phyloP scores from a whole-genome alignment of 1,140 invertebrate genomes.

The Drosophila littoralis region DNA sequence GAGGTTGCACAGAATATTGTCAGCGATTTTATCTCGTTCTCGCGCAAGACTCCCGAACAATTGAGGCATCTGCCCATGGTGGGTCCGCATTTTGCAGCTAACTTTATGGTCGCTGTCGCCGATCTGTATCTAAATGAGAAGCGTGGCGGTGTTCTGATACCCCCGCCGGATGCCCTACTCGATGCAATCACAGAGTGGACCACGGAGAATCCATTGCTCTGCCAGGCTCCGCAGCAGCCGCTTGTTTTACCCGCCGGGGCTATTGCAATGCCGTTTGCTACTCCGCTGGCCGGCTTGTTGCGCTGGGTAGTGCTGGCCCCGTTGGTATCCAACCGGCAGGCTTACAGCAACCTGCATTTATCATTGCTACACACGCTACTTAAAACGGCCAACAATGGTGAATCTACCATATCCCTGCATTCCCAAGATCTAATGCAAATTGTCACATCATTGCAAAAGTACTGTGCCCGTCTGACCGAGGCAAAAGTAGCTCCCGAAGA shows the following conservation, averaged over 20 bases:
- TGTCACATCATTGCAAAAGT: conserved; percentile 84
- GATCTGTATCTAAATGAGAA: conserved; percentile 88
- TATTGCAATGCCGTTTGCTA: conserved; percentile 92
- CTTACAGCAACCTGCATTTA: conserved; percentile 88
- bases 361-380: conserved; percentile 87
- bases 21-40: conserved; percentile 91
- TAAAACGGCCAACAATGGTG: conserved; percentile 84
- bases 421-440: conserved; percentile 86
- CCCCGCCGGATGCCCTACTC: conserved; percentile 87
- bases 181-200: conserved; percentile 89
- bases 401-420: conserved; percentile 86
- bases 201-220: conserved; percentile 88
- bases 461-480: conserved; percentile 83
- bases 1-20: conserved; percentile 90
- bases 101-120: conserved; percentile 92
- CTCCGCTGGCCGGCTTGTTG: conserved; percentile 91
- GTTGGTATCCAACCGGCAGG: conserved; percentile 79
- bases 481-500: conserved; percentile 50
- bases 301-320: conserved; percentile 89
- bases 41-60: conserved; percentile 87
- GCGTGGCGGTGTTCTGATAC: conserved; percentile 78
- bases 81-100: conserved; percentile 90
- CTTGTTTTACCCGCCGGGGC: conserved; percentile 89
- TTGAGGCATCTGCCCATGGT: conserved; percentile 88
- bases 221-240: conserved; percentile 89